Base-by-base conservation (phyloP, 1,140 invertebrate genomes). In the Brachionus asplanchnoidis region DNA sequence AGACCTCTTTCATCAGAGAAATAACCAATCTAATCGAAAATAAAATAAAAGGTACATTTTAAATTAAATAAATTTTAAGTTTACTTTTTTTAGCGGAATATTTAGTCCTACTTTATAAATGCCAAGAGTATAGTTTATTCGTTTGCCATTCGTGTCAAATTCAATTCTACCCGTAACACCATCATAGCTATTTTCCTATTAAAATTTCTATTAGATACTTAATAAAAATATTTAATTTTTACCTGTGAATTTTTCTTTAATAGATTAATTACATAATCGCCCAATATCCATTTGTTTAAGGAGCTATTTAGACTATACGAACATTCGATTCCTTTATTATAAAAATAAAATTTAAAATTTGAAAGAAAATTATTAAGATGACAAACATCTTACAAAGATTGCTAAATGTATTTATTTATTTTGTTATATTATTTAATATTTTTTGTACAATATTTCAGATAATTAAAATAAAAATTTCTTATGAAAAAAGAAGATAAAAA, bases 51-150 rank as follows among this genome's bases (percentile, higher is more conserved):
- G 28, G 26, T 1, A 60, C 26, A 56, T 17, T 28, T 20, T n/a
- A n/a, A 40, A 23, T 14, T 17, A 23, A 28, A 28, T 82, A 36
- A 65, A 36, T 46, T n/a, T 7, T 7, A 80, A 20, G 23, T 12
- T 65, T 44, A 65, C 79, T 44, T 82, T 82, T 40, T 20, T 82
- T 46, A 82, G 14, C 20, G 65, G 53, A 26, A 23, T n/a, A 73
- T 84, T 84, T 84, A 66, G 17, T 0, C 12, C 32, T 12, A 84
- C 60, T 68, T 84, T 66, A 14, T 32, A 84, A 23, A 84, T 68
- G 3, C 44, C 60, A 20, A 84, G 7, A 9, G 60, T 84, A 32
- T 70, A 84, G 65, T 84, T 73, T n/a, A 3, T 17, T 28, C 80
- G 28, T 28, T 50, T 46, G 3, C 80, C 80, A 14, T 66, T 20